Evolutionary conservation across 2,888 invertebrate species (phyloP).

Genomic region (Morpho helenor): DNA sequence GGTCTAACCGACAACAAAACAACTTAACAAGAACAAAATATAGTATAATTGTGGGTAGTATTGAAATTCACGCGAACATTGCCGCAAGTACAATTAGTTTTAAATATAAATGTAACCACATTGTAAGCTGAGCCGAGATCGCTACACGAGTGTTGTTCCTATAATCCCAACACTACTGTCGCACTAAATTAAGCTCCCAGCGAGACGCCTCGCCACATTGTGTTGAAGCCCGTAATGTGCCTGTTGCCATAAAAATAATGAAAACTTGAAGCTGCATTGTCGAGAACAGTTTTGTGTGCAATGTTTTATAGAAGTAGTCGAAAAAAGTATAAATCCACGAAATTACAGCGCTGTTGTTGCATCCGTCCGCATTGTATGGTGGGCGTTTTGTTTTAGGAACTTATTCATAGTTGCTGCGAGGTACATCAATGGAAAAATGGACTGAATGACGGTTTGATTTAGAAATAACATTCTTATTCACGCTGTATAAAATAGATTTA

Average conservation of each 20-base stretch:
- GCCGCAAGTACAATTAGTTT: not conserved
- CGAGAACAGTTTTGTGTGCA: constrained; percentile 2
- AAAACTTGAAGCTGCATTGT: constrained; percentile 12
- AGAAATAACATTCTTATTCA: too few relatives aligned
- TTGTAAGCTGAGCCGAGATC: not conserved
- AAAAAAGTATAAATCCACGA: constrained; percentile 2
- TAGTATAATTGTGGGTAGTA: too few relatives aligned
- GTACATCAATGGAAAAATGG: too few relatives aligned
- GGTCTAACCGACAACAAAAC: too few relatives aligned
- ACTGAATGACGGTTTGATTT: too few relatives aligned
- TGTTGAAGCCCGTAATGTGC: constrained; percentile 1
- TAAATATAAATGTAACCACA: not conserved
- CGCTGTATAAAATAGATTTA: too few relatives aligned
- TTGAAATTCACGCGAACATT: too few relatives aligned
- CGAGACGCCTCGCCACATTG: constrained; percentile 3
- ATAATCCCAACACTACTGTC: constrained; percentile 15
- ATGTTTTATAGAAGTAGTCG: constrained; percentile 1
- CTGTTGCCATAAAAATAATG: constrained; percentile 13
- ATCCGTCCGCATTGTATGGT: not conserved
- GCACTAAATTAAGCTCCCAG: constrained; percentile 10
- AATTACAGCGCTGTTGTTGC: not conserved
- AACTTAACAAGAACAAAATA: too few relatives aligned
- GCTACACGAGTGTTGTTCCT: constrained; percentile 14
- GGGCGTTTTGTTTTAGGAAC: not conserved
- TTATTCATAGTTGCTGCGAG: too few relatives aligned